phyloP scores from a whole-genome alignment of 2,888 invertebrate species.

The Toxonevra muliebris region DNA sequence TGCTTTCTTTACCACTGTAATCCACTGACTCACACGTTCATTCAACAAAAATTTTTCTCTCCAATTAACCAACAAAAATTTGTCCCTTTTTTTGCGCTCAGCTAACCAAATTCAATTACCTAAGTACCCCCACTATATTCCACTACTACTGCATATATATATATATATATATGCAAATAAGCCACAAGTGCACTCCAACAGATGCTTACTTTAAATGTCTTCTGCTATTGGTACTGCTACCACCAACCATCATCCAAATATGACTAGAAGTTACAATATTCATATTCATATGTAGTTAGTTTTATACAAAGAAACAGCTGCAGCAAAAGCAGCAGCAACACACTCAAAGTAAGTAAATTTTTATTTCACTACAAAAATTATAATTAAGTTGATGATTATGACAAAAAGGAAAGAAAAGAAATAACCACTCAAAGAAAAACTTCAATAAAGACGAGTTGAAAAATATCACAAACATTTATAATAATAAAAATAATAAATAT shows the following conservation, averaged over 20 bases:
- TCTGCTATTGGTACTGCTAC: slow-evolving; percentile 19
- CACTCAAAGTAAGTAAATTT: no score
- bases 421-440: slow-evolving; percentile 1
- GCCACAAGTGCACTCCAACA: slow-evolving; percentile 56
- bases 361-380: slow-evolving; percentile 44
- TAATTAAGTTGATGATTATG: slow-evolving; percentile 59
- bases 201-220: slow-evolving; percentile 32
- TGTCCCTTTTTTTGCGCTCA: slow-evolving; percentile 36
- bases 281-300: no score
- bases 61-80: slow-evolving; percentile 26
- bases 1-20: no score
- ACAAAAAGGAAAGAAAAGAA: slow-evolving; percentile 38
- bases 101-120: slow-evolving; percentile 60
- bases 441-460: slow-evolving; percentile 1
- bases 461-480: not conserved
- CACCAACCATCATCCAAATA: not conserved
- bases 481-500: no score
- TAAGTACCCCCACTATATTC: slow-evolving; percentile 48
- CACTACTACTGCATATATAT: no score
- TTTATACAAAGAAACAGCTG: not conserved
- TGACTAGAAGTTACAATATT: no score
- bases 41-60: slow-evolving; percentile 6
- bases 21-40: not conserved
- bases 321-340: not conserved
- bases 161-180: slow-evolving; percentile 60